Evolutionary conservation across 2,797 vertebrate genomes (phyloP), one percentile per base, ranked within the genome.

Genomic region (Muscicapa striata): DNA sequence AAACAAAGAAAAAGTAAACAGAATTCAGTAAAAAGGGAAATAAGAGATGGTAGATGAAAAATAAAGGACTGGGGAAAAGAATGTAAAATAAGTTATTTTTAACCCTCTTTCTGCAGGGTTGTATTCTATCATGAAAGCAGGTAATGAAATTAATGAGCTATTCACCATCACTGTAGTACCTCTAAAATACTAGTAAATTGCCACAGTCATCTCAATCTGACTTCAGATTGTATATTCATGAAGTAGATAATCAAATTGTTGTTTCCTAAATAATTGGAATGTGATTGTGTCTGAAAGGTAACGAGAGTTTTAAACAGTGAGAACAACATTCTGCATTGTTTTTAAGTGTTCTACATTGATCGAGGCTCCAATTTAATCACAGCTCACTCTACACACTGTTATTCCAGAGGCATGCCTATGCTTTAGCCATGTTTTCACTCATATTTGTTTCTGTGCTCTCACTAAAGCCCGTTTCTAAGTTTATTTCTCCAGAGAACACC

Each of bases 401-500:
- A 52, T 70, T 90, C 75, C 73, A 74, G 62, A 61, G 52, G 32
- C 38, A 30, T 4, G 14, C 11, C 49, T 82, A 24, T 84, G 54
- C 82, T 64, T 82, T 77, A 86, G 57, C 48, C 66, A 3, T 58
- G n/a, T 83, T 64, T 87, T 94, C 51, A 38, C 30, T 29, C 63
- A 1, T 69, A 21, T 79, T 88, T 84, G 24, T 41, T 77, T 58
- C 27, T 82, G 3, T 67, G 36, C 36, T 76, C 34, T 81, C 49
- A 59, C 49, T 82, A 52, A 67, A 29, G 29, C 90, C 52, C 1
- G 0, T 77, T 93, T 90, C 81, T 48, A 70, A 59, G 40, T 78
- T 92, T 74, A 58, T 93, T 79, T 86, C 63, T 90, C 27, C 64
- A 55, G 82, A 91, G 66, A 89, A 64, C 40, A 52, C 81, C 78